Conservation (phyloP, 1,140 invertebrate genomes). For the Zophobas atratus region DNA sequence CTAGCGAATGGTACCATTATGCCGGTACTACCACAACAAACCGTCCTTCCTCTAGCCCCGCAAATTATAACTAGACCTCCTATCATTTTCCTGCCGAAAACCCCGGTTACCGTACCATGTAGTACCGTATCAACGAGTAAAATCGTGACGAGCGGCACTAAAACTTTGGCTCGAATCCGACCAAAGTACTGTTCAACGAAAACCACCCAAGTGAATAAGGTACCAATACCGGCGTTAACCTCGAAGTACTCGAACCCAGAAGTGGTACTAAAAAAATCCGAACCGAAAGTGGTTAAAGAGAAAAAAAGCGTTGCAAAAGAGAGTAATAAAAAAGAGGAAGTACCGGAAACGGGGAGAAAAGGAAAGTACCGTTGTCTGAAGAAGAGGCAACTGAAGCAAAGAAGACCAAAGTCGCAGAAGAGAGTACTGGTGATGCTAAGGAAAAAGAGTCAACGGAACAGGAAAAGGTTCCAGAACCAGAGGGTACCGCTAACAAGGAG, state of each 20-base stretch:
- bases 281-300: conserved; percentile 40
- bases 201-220: conserved; percentile 81
- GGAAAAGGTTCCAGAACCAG: conserved; percentile 2
- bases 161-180: conserved; percentile 51
- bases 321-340: conserved; percentile 3
- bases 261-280: conserved; percentile 32
- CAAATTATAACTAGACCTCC: conserved; percentile 46
- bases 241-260: conserved; percentile 65
- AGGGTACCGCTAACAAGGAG: neutral
- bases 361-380: neutral
- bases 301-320: conserved; percentile 40
- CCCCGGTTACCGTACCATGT: conserved; percentile 5
- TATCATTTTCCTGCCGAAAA: conserved; percentile 30
- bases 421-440: neutral
- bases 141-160: conserved; percentile 32
- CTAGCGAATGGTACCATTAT: conserved; percentile 62
- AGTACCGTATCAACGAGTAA: conserved; percentile 6
- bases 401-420: neutral
- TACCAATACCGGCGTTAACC: conserved; percentile 78
- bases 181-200: conserved; percentile 68
- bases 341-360: neutral
- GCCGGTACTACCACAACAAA: conserved; percentile 57
- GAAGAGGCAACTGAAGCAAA: neutral
- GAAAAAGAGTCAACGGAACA: neutral
- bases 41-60: conserved; percentile 29